Percentiles rank a stretch among this genome's conserved stretches.
These are phyloP conservation scores for Mythimna lalbum DNA, from an alignment of 2,888 invertebrate species.

Conservation along the genomic window DNA sequence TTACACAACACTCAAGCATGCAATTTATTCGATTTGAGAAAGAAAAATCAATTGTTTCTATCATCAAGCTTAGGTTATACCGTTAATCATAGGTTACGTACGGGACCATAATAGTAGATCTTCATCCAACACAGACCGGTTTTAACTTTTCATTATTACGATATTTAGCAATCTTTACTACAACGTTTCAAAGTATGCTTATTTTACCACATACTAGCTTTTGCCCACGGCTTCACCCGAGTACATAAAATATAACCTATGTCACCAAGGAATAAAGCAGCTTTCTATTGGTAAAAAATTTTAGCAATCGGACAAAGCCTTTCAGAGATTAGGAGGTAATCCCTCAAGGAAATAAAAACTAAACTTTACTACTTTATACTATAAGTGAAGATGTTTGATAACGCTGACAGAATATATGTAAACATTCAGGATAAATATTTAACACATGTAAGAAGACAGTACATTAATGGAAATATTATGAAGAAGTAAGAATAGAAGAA, in stretches of 20 bases:
- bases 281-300: too few relatives aligned
- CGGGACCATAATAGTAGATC: constrained; percentile 50
- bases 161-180: constrained; percentile 49
- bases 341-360: too few relatives aligned
- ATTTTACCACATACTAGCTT: background rate
- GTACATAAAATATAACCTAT: too few relatives aligned
- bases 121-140: constrained; percentile 61
- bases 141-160: constrained; percentile 66
- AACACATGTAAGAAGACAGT: background rate
- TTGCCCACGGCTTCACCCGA: too few relatives aligned
- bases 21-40: constrained; percentile 16
- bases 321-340: too few relatives aligned
- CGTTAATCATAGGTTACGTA: constrained; percentile 48
- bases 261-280: too few relatives aligned
- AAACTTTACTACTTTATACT: too few relatives aligned
- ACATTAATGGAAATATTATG: background rate
- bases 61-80: constrained; percentile 40
- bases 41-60: constrained; percentile 53
- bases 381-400: too few relatives aligned
- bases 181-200: constrained; percentile 7
- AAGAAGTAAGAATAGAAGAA: background rate
- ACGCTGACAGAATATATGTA: background rate
- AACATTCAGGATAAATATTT: background rate
- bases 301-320: too few relatives aligned
- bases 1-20: constrained; percentile 6